Evolutionary conservation across 2,797 vertebrate species (phyloP).

Genomic region (Cirrhinus mrigala): DNA sequence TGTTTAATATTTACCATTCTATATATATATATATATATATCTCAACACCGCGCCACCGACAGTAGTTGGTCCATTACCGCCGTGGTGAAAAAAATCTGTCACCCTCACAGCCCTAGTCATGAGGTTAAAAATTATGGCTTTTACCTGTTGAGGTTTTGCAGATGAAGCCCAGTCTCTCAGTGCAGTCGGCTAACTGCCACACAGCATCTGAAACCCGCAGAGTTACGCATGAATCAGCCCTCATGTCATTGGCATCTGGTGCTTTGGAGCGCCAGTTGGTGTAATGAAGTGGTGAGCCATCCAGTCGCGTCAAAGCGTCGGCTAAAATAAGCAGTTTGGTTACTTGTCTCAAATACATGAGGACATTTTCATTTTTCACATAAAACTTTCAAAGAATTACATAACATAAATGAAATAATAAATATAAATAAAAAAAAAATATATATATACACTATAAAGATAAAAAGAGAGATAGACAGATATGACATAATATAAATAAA

Average conservation of each 20-base stretch:
- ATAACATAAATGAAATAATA: not conserved
- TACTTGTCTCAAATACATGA: not conserved
- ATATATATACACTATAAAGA: not conserved
- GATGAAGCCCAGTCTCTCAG: conserved; percentile 84
- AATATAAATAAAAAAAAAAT: not conserved
- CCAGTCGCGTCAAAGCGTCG: conserved; percentile 83
- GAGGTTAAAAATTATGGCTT: not conserved
- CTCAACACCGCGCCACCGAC: too few relatives aligned
- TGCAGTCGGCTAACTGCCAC: conserved; percentile 85
- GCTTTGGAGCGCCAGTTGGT: conserved; percentile 87
- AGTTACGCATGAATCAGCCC: conserved; percentile 80
- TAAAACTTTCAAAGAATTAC: not conserved
- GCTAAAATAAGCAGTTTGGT: conserved; percentile 70
- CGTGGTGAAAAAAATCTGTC: too few relatives aligned
- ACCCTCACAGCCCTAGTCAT: too few relatives aligned
- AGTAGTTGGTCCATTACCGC: too few relatives aligned
- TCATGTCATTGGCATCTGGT: conserved; percentile 76
- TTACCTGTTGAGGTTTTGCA: conserved; percentile 88
- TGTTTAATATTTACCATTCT: too few relatives aligned
- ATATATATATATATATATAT: too few relatives aligned
- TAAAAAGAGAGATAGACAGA: not conserved
- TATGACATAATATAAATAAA: not conserved
- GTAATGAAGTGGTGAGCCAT: conserved; percentile 83
- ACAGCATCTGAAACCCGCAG: conserved; percentile 80
- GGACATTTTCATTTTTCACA: not conserved